phyloP scores from a whole-genome alignment of 2,797 vertebrate genomes.

The Rousettus madagascariensis region DNA sequence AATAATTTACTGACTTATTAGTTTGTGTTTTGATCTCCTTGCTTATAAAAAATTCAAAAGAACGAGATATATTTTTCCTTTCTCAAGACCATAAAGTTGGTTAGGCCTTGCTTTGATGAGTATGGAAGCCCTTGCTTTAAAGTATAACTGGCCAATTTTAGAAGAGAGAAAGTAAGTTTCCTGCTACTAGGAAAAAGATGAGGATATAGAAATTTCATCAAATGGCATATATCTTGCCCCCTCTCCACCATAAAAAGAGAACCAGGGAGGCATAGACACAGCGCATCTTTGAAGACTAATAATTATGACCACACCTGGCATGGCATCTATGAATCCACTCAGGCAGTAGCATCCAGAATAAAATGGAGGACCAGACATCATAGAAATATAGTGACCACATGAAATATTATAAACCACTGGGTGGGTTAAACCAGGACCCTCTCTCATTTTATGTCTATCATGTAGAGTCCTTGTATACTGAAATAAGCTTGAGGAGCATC shows the following conservation, averaged over 20 bases:
- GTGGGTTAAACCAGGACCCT: not conserved
- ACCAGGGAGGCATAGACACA: not conserved
- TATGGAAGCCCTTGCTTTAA: not conserved
- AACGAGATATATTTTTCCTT: not conserved
- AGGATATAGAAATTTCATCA: not conserved
- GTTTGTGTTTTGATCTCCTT: not conserved
- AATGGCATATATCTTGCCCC: fast-evolving
- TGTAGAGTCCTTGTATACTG: not conserved
- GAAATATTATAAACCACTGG: not conserved
- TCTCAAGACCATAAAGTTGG: not conserved
- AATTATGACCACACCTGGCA: not conserved
- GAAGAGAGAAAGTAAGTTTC: not conserved
- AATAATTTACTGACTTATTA: not conserved
- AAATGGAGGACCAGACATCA: not conserved
- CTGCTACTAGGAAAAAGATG: not conserved
- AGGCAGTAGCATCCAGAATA: not conserved
- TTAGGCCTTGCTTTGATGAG: not conserved
- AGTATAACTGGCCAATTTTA: not conserved
- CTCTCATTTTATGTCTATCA: not conserved
- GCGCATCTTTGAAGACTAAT: not conserved
- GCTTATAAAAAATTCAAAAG: not conserved
- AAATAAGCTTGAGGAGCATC: not conserved
- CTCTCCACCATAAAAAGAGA: not conserved
- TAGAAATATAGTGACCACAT: not conserved
- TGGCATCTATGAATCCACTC: not conserved